A percentile compares a stretch with the other conserved stretches of the same genome.
phyloP scores from a whole-genome alignment of 2,888 invertebrate species.

The Trissoscelio sp. region DNA sequence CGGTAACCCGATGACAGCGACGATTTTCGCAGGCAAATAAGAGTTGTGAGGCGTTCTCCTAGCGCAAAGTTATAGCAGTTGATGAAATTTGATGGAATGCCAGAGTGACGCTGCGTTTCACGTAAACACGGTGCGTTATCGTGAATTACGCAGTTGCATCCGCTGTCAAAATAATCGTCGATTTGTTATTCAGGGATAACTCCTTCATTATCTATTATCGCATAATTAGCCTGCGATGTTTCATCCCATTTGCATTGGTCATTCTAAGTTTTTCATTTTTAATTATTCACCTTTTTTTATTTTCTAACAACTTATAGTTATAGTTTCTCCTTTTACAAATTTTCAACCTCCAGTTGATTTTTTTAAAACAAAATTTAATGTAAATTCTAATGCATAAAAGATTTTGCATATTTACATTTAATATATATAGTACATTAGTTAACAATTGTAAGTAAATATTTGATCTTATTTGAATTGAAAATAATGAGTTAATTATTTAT shows the following conservation, averaged over 20 bases:
- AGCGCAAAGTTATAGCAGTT: background rate
- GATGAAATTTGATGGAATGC: slow-evolving; percentile 28
- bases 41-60: background rate
- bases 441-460: too few relatives aligned
- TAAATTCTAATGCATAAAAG: too few relatives aligned
- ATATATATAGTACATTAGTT: too few relatives aligned
- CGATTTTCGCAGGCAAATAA: background rate
- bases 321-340: too few relatives aligned
- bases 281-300: too few relatives aligned
- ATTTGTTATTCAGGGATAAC: slow-evolving; percentile 33
- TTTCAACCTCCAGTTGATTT: too few relatives aligned
- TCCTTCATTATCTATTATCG: slow-evolving; percentile 10
- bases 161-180: slow-evolving; percentile 30
- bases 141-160: slow-evolving; percentile 50
- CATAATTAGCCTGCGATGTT: slow-evolving; percentile 10
- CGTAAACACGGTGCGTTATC: slow-evolving; percentile 35
- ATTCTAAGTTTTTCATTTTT: too few relatives aligned
- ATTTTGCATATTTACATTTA: too few relatives aligned
- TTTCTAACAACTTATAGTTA: too few relatives aligned
- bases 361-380: too few relatives aligned
- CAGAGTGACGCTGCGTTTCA: background rate
- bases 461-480: too few relatives aligned
- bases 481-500: too few relatives aligned
- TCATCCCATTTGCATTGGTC: slow-evolving; percentile 15
- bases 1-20: slow-evolving; percentile 11